Evolutionary conservation across 2,888 invertebrate species (phyloP).

Genomic region (Mythimna impura): DNA sequence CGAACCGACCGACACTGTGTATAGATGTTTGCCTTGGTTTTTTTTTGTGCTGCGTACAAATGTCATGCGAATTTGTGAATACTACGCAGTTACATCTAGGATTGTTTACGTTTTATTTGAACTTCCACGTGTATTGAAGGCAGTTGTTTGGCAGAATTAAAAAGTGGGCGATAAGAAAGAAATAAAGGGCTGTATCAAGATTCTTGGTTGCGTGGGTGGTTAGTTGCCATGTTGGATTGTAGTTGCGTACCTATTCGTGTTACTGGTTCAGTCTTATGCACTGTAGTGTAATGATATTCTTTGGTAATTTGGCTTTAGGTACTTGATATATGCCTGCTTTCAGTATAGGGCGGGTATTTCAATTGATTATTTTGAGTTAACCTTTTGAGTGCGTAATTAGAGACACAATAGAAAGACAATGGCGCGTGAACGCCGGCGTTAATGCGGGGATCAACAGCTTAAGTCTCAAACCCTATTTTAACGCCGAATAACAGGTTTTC

Average conservation of each 20-base stretch:
- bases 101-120: conserved; percentile 19
- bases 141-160: conserved; percentile 17
- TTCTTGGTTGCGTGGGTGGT: background rate
- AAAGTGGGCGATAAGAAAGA: conserved; percentile 20
- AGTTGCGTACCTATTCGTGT: background rate
- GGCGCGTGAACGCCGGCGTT: too few relatives aligned
- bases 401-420: too few relatives aligned
- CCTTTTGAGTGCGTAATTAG: too few relatives aligned
- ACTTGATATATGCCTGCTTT: background rate
- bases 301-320: background rate
- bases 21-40: conserved; percentile 63
- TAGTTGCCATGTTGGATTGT: background rate
- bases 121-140: conserved; percentile 5
- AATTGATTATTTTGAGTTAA: too few relatives aligned
- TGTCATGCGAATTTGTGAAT: conserved; percentile 38
- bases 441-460: too few relatives aligned
- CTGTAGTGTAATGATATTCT: background rate
- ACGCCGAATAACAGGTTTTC: too few relatives aligned
- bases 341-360: background rate
- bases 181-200: conserved; percentile 19
- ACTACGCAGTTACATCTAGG: conserved; percentile 55
- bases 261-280: background rate
- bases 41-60: conserved; percentile 45
- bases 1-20: conserved; percentile 58
- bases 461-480: too few relatives aligned